These are phyloP conservation scores for Bellardia bayeri DNA, from an alignment of 2,888 invertebrate species.

Conservation along the genomic window DNA sequence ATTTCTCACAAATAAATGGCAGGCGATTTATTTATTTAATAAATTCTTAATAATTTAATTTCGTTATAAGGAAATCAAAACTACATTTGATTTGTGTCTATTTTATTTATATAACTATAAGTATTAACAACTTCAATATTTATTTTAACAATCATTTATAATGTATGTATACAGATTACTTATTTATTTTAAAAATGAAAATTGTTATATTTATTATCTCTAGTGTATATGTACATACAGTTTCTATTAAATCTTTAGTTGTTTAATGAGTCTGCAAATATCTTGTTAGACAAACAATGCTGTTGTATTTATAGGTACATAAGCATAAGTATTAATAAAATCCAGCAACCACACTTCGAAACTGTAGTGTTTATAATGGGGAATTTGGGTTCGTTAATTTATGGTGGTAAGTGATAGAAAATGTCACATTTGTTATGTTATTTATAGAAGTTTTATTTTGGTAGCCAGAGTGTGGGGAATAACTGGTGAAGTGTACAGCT, in stretches of 20 bases:
- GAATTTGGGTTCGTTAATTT: background rate
- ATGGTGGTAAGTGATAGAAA: background rate
- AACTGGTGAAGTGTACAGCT: no score
- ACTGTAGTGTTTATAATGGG: background rate
- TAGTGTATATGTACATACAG: no score
- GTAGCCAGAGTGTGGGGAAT: no score
- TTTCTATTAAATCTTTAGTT: constrained; percentile 14
- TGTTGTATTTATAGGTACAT: background rate
- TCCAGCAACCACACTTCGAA: background rate
- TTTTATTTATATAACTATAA: constrained; percentile 11
- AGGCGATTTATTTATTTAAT: constrained; percentile 29
- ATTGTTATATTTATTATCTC: background rate
- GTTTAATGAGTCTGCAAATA: background rate
- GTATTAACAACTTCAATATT: constrained; percentile 34
- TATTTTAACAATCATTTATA: constrained; percentile 30
- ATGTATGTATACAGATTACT: constrained; percentile 30
- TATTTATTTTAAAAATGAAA: background rate
- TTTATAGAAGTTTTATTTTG: no score
- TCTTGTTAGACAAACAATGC: background rate
- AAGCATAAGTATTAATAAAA: background rate
- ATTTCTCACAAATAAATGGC: constrained; percentile 23
- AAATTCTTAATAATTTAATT: constrained; percentile 15
- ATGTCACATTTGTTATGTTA: background rate
- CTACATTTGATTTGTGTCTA: background rate
- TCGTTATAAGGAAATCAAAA: constrained; percentile 24